These are phyloP conservation scores for Drosophila melanosoma DNA, from an alignment of 2,888 invertebrate genomes.

Conservation along the genomic window DNA sequence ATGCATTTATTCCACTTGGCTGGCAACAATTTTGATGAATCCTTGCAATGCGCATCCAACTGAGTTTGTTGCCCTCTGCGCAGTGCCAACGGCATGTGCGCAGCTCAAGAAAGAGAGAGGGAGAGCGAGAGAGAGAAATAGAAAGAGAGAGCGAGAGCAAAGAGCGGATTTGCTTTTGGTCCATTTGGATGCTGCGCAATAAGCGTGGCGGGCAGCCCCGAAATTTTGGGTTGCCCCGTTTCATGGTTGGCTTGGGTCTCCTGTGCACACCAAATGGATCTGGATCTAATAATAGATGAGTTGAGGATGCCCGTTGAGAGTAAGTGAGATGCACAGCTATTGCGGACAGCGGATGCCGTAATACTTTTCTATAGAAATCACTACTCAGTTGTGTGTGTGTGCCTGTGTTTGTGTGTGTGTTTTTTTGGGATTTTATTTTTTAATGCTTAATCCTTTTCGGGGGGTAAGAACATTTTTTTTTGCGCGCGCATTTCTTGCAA, in stretches of 20 bases:
- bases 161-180: slow-evolving; percentile 32
- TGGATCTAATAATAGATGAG: slow-evolving; percentile 61
- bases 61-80: slow-evolving; percentile 56
- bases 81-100: slow-evolving; percentile 55
- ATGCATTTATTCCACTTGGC: slow-evolving; percentile 32
- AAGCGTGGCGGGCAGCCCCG: slow-evolving; percentile 65
- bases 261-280: slow-evolving; percentile 25
- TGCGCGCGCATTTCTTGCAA: slow-evolving; percentile 70
- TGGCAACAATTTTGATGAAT: slow-evolving; percentile 30
- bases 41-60: slow-evolving; percentile 42
- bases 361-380: slow-evolving; percentile 41
- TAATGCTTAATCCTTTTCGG: slow-evolving; percentile 64
- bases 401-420: slow-evolving; percentile 8
- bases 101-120: slow-evolving; percentile 23
- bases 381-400: slow-evolving; percentile 12
- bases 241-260: slow-evolving; percentile 9
- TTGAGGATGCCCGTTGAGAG: slow-evolving; percentile 14
- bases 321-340: slow-evolving; percentile 30
- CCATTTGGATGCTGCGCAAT: slow-evolving; percentile 72
- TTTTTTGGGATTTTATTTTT: slow-evolving; percentile 17
- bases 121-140: not conserved
- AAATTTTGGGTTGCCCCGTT: slow-evolving; percentile 24
- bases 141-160: slow-evolving; percentile 1
- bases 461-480: slow-evolving; percentile 67
- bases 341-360: slow-evolving; percentile 61